These are phyloP conservation scores for Hypanus sabinus DNA, from an alignment of 2,113 vertebrate genomes.

Conservation along the genomic window DNA sequence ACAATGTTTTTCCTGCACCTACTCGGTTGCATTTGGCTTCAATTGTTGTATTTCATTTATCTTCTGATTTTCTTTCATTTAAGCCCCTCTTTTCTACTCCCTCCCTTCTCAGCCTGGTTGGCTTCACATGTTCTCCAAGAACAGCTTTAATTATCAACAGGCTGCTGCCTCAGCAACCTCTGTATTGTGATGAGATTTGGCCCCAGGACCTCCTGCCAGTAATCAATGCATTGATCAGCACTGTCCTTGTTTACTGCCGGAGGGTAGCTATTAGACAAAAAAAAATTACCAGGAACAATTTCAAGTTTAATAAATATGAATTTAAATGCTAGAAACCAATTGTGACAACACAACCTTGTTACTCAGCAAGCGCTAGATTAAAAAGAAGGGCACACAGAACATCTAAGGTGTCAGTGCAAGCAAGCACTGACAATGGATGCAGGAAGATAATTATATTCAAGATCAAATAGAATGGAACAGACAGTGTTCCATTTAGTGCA, in stretches of 20 bases:
- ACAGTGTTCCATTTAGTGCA: slow-evolving; percentile 27
- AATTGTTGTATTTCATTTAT: not conserved
- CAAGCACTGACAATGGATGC: slow-evolving; percentile 43
- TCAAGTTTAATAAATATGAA: slow-evolving; percentile 35
- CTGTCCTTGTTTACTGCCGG: slow-evolving; percentile 39
- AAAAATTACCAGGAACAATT: slow-evolving; percentile 21
- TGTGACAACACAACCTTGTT: slow-evolving; percentile 44
- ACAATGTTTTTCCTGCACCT: not conserved
- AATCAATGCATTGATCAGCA: slow-evolving; percentile 37
- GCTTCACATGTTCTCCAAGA: slow-evolving; percentile 43
- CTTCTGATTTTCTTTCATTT: slow-evolving; percentile 26
- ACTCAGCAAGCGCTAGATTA: slow-evolving; percentile 41
- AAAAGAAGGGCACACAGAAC: slow-evolving; percentile 39
- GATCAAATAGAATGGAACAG: slow-evolving; percentile 39
- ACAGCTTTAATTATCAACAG: slow-evolving; percentile 49
- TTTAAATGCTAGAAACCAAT: slow-evolving; percentile 37
- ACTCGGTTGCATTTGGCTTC: not conserved
- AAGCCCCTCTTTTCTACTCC: not conserved
- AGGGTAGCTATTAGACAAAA: not conserved
- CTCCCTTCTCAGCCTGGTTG: not conserved
- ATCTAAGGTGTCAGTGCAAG: slow-evolving; percentile 29
- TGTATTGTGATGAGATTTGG: slow-evolving; percentile 8
- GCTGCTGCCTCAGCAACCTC: slow-evolving; percentile 38
- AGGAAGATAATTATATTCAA: slow-evolving; percentile 45
- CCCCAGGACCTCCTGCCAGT: not conserved